Evolutionary conservation across 53 echinoderm and acorn worm genomes (phyloP).

Genomic region (Arbacia lixula): DNA sequence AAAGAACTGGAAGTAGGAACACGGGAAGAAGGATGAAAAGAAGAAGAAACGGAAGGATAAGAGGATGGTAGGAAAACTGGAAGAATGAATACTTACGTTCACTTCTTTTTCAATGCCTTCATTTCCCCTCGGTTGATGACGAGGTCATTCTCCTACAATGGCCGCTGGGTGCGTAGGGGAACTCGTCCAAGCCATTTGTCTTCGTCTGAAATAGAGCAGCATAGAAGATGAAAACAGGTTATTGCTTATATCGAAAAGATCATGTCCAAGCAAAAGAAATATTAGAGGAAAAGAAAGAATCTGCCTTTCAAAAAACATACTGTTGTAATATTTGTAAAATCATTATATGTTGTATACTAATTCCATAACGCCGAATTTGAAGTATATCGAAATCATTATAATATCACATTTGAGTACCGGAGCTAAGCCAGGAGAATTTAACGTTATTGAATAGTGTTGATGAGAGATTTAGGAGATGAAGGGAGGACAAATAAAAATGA

Average conservation of each 20-base stretch:
- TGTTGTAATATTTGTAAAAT: too few relatives aligned
- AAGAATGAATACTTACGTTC: too few relatives aligned
- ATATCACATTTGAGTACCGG: neutral
- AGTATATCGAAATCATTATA: too few relatives aligned
- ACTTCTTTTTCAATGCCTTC: too few relatives aligned
- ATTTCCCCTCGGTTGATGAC: neutral
- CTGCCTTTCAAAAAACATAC: too few relatives aligned
- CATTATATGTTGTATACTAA: too few relatives aligned
- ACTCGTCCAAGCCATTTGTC: constrained; percentile 32
- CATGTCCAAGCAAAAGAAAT: neutral
- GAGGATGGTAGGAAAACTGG: too few relatives aligned
- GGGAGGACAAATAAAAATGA: neutral
- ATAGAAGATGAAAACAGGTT: neutral
- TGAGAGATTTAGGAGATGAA: neutral
- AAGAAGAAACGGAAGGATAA: too few relatives aligned
- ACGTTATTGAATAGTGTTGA: neutral
- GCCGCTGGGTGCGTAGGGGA: constrained; percentile 3
- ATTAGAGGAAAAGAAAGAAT: too few relatives aligned
- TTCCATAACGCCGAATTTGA: too few relatives aligned
- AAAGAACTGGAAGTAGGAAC: too few relatives aligned
- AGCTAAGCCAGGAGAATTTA: neutral
- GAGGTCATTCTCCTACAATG: neutral
- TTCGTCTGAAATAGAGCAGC: neutral
- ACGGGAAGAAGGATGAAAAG: too few relatives aligned
- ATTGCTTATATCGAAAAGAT: neutral